A percentile compares a stretch with the other conserved stretches of the same genome.
These are phyloP conservation scores for Champsocephalus esox DNA, from an alignment of 2,797 vertebrate species.

Conservation along the genomic window DNA sequence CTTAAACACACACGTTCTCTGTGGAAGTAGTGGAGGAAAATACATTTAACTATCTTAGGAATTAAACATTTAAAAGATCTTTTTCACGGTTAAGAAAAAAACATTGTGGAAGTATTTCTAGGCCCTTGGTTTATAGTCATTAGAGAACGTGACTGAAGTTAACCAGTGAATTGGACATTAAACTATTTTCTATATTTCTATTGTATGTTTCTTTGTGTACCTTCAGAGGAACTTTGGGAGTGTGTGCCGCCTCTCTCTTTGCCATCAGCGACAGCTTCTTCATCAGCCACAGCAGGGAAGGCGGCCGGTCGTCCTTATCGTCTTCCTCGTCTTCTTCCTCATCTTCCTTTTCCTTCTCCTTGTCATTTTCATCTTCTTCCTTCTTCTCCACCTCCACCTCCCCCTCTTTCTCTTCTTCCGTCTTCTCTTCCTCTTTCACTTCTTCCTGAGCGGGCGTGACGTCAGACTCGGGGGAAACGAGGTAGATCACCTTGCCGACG, in stretches of 20 bases:
- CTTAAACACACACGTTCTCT: slow-evolving; percentile 97
- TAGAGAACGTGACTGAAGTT: not conserved
- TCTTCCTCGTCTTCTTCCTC: slow-evolving; percentile 58
- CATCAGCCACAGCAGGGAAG: slow-evolving; percentile 92
- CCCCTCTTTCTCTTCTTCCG: slow-evolving; percentile 13
- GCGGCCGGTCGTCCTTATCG: slow-evolving; percentile 80
- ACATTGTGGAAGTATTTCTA: not conserved
- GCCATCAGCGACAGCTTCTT: slow-evolving; percentile 90
- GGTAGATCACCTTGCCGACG: slow-evolving; percentile 92
- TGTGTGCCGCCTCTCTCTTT: slow-evolving; percentile 92
- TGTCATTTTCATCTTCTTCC: not conserved
- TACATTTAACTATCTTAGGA: not conserved
- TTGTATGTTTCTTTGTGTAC: slow-evolving; percentile 64
- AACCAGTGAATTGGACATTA: not conserved
- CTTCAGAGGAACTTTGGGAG: slow-evolving; percentile 92
- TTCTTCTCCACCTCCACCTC: slow-evolving; percentile 21
- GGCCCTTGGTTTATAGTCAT: not conserved
- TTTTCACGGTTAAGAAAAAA: not conserved
- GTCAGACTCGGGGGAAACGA: slow-evolving; percentile 87
- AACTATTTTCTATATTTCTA: no score
- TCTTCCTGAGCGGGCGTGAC: slow-evolving; percentile 27
- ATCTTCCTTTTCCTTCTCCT: slow-evolving; percentile 31
- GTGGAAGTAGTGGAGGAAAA: slow-evolving; percentile 31
- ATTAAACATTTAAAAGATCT: not conserved
- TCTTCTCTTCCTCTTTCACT: slow-evolving; percentile 31